phyloP scores from a whole-genome alignment of 2,888 invertebrate genomes.

The Perizoma flavofasciatum region DNA sequence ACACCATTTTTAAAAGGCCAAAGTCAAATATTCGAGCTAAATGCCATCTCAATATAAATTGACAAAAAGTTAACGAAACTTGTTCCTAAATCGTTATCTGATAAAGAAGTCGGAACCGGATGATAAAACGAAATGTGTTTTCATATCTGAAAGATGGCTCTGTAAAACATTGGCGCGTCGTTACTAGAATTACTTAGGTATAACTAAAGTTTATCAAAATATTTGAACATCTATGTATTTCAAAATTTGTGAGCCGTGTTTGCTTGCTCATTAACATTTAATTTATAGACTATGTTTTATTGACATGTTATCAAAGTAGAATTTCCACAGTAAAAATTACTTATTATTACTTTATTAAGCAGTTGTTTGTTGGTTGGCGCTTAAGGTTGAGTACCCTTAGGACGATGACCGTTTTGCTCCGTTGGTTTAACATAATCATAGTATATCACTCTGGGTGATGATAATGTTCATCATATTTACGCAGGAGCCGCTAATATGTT shows the following conservation, averaged over 20 bases:
- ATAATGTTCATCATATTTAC: too few relatives aligned
- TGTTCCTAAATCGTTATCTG: neutral
- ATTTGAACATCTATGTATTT: neutral
- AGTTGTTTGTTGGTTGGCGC: conserved; percentile 19
- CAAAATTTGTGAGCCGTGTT: neutral
- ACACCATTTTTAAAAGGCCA: conserved; percentile 9
- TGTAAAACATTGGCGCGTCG: neutral
- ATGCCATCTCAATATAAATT: conserved; percentile 1
- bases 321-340: conserved; percentile 1
- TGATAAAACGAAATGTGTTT: neutral
- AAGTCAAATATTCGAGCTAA: conserved; percentile 13
- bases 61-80: conserved; percentile 5
- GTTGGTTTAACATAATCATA: conserved; percentile 44
- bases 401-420: conserved; percentile 57
- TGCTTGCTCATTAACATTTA: too few relatives aligned
- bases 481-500: too few relatives aligned
- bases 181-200: too few relatives aligned
- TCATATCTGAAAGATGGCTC: neutral
- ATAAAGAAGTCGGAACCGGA: conserved; percentile 3
- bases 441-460: conserved; percentile 3
- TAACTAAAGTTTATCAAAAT: too few relatives aligned
- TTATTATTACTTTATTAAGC: conserved; percentile 13
- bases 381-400: conserved; percentile 45
- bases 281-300: too few relatives aligned
- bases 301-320: neutral